Percentiles rank a stretch among this genome's conserved stretches.
Evolutionary conservation across 2,797 vertebrate species (phyloP).

Genomic region (Acipenser oxyrinchus): DNA sequence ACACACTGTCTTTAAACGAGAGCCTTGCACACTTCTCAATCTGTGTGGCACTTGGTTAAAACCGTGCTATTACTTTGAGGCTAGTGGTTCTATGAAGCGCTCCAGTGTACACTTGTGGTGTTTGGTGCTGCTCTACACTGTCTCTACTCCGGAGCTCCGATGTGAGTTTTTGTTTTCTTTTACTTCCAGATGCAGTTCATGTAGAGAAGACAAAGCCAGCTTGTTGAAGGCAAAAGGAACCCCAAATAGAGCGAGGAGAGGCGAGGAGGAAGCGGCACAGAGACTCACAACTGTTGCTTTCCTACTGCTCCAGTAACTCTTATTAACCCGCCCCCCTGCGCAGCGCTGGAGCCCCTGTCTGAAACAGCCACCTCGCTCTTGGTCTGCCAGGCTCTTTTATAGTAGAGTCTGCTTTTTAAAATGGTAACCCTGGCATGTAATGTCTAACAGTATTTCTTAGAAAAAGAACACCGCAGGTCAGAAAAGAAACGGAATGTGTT

Average conservation of each 20-base stretch:
- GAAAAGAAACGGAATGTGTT: too few relatives aligned
- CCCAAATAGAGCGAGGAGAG: slow-evolving; percentile 23
- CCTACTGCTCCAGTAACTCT: slow-evolving; percentile 20
- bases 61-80: too few relatives aligned
- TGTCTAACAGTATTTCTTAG: too few relatives aligned
- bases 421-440: too few relatives aligned
- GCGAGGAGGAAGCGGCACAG: slow-evolving; percentile 30
- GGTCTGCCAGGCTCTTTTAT: slow-evolving; percentile 20
- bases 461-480: too few relatives aligned
- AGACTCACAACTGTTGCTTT: slow-evolving; percentile 28
- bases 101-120: too few relatives aligned
- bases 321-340: slow-evolving; percentile 36
- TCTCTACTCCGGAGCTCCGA: too few relatives aligned
- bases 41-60: too few relatives aligned
- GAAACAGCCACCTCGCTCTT: slow-evolving; percentile 22
- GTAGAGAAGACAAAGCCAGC: slow-evolving; percentile 47
- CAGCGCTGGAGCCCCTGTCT: slow-evolving; percentile 40
- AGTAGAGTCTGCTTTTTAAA: neutral
- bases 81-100: too few relatives aligned
- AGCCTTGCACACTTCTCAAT: too few relatives aligned
- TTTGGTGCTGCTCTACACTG: too few relatives aligned
- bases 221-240: slow-evolving; percentile 39
- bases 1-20: too few relatives aligned
- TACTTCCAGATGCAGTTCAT: slow-evolving; percentile 69
- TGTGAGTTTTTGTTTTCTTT: slow-evolving; percentile 10